Evolutionary conservation across 2,113 vertebrate genomes (phyloP), one percentile per base, ranked within the genome.

Genomic region (Menidia beryllina): DNA sequence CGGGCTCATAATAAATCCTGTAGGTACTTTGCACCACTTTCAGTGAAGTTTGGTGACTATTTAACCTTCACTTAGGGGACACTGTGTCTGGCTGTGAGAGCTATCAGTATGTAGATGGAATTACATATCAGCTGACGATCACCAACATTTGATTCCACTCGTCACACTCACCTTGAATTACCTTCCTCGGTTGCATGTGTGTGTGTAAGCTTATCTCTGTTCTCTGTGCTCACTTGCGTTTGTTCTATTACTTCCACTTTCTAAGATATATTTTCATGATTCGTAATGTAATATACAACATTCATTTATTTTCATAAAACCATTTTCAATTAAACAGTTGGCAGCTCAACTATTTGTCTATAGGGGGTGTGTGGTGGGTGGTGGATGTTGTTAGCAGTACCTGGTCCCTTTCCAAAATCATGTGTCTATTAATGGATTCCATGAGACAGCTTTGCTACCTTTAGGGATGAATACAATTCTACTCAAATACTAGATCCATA

Each of bases 401-500:
- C 54, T 21, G 20, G 43, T 24, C 19, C 41, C 26, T 63, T 53
- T 54, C 54, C 64, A 71, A 59, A 68, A 43, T 75, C 26, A 45
- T 72, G 51, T 75, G 69, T 75, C 41, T 60, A 21, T 62, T 90
- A 90, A 91, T 91, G 75, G 79, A 79, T 55, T 82, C 75, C 79
- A n/a, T 41, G 87, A 83, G 86, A 85, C 69, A 85, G 43, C 39
- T 85, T 77, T 75, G 65, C 58, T 43, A 49, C 41, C 41, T 88
- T 87, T 80, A 88, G 86, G 55, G 41, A 61, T 24, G 20, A 72
- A 23, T 71, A 77, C 91, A 90, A 91, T 90, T 88, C 84, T 57
- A 19, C 61, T 55, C 30, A 25, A 53, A 74, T 79, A 49, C 49
- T 69, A 9, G 63, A 60, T 74, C 52, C 41, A 81, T 62, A 71